Percentiles rank a stretch among this genome's conserved stretches.
phyloP scores from a whole-genome alignment of 2,113 vertebrate genomes.

The Perognathus longimembris region DNA sequence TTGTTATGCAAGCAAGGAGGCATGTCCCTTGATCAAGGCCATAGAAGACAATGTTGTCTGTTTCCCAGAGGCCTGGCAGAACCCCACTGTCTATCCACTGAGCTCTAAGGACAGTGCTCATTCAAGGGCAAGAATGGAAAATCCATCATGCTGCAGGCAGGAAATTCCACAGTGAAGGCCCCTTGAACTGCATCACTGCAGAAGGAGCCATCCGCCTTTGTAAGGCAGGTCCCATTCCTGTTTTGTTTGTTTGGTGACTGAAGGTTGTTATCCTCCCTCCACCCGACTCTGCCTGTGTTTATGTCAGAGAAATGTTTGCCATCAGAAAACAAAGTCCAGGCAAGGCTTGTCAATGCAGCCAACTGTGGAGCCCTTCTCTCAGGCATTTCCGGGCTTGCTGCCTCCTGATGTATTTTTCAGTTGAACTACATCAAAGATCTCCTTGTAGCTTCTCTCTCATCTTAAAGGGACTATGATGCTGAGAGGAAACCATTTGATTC shows the following conservation, averaged over 20 bases:
- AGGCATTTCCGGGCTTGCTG: slow-evolving; percentile 64
- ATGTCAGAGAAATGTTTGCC: slow-evolving; percentile 45
- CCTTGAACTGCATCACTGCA: slow-evolving; percentile 45
- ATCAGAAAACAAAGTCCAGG: slow-evolving; percentile 70
- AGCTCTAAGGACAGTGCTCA: slow-evolving; percentile 37
- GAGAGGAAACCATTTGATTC: slow-evolving; percentile 57
- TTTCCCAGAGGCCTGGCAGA: not conserved
- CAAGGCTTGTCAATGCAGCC: not conserved
- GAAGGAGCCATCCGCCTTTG: not conserved
- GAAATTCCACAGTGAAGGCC: slow-evolving; percentile 81
- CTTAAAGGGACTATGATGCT: slow-evolving; percentile 58
- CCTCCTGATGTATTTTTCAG: slow-evolving; percentile 62
- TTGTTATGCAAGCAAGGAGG: not conserved
- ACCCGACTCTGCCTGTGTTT: slow-evolving; percentile 68
- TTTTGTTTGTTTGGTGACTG: slow-evolving; percentile 75
- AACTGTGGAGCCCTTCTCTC: slow-evolving; percentile 7
- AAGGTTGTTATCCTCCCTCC: slow-evolving; percentile 65
- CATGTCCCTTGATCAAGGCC: not conserved
- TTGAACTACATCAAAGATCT: slow-evolving; percentile 74
- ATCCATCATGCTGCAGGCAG: slow-evolving; percentile 71
- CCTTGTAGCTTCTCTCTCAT: slow-evolving; percentile 49
- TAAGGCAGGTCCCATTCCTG: slow-evolving; percentile 59
- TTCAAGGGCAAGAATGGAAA: slow-evolving; percentile 71
- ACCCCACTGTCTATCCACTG: not conserved
- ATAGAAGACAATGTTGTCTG: not conserved